phyloP scores from a whole-genome alignment of 2,113 vertebrate species.

The Eleginops maclovinus region DNA sequence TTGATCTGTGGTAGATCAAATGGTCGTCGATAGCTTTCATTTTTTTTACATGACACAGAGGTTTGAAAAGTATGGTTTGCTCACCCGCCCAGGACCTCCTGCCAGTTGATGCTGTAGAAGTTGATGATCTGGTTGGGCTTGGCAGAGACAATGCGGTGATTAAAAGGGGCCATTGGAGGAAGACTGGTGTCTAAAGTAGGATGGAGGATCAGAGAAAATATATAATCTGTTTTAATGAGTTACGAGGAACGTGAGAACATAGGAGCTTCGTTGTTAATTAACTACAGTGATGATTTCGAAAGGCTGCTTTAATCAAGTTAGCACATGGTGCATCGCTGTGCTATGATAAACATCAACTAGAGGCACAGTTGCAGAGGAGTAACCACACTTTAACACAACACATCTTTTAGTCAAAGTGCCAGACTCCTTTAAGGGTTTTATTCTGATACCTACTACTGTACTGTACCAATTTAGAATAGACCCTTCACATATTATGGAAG shows the following conservation, averaged over 20 bases:
- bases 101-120: slow-evolving; percentile 91
- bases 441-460: background rate
- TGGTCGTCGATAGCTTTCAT: background rate
- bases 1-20: slow-evolving; percentile 47
- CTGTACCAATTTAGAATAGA: background rate
- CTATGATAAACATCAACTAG: slow-evolving; percentile 40
- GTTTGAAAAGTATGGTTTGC: slow-evolving; percentile 45
- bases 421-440: background rate
- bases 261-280: slow-evolving; percentile 30
- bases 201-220: slow-evolving; percentile 30
- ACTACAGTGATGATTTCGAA: slow-evolving; percentile 4
- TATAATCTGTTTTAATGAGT: slow-evolving; percentile 46
- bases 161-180: slow-evolving; percentile 90
- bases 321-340: slow-evolving; percentile 26
- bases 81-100: slow-evolving; percentile 95
- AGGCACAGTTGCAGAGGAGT: slow-evolving; percentile 8
- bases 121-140: slow-evolving; percentile 90
- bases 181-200: slow-evolving; percentile 82
- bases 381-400: background rate
- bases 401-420: background rate
- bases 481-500: background rate
- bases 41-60: slow-evolving; percentile 2
- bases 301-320: slow-evolving; percentile 42
- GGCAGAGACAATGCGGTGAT: slow-evolving; percentile 91
- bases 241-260: slow-evolving; percentile 52